These are phyloP conservation scores for Falco biarmicus DNA, from an alignment of 2,797 vertebrate genomes.

Conservation along the genomic window DNA sequence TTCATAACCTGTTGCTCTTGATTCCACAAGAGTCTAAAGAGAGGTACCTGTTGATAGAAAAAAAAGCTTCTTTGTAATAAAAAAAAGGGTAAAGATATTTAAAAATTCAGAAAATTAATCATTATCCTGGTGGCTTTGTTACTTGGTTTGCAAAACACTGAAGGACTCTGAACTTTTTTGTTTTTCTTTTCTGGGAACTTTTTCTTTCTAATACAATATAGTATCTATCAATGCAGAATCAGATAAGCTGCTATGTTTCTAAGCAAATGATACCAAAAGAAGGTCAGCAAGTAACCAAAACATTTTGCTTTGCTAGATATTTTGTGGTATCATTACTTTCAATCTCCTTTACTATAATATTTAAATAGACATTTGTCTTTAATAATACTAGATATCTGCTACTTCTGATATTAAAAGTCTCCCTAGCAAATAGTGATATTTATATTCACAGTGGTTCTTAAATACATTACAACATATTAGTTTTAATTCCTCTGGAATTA, in stretches of 20 bases:
- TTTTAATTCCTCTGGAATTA: not conserved
- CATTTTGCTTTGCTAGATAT: not conserved
- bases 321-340: not conserved
- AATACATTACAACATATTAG: not conserved
- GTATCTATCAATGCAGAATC: not conserved
- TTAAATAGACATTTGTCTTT: not conserved
- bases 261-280: not conserved
- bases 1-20: not conserved
- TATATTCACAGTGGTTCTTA: not conserved
- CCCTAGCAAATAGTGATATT: not conserved
- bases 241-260: not conserved
- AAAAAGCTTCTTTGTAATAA: not conserved
- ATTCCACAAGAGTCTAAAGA: not conserved
- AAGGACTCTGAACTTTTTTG: not conserved
- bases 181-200: not conserved
- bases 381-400: not conserved
- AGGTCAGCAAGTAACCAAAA: not conserved
- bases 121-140: not conserved
- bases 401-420: not conserved
- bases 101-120: slow-evolving; percentile 5
- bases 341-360: not conserved
- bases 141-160: not conserved
- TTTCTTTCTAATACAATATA: not conserved
- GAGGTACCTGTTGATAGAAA: not conserved
- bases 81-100: not conserved